Base-by-base conservation (phyloP, 1,140 invertebrate genomes). In the Lineus longissimus region DNA sequence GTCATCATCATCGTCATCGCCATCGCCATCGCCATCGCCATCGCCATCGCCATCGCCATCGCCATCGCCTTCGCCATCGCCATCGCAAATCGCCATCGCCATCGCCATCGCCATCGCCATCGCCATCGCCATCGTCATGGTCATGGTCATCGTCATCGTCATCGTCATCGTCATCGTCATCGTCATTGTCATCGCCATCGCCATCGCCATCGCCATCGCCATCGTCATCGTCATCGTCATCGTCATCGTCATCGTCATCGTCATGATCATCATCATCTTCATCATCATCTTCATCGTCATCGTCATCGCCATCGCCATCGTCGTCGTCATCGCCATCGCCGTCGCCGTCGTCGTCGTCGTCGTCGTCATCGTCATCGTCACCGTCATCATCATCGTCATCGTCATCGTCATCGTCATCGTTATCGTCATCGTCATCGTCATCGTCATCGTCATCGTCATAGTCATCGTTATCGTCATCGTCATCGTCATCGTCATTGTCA, bases 1-100 rank as follows among this genome's bases (percentile, higher is more conserved):
- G 43, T 59, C 31, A 45, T 45, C 57, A 45, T 58, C 57, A 59
- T 59, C 57, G 23, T 59, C 54, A 45, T 59, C 57, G 43, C 43
- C 57, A 59, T 59, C 57, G 43, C 43, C 57, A 59, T 59, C 55
- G 23, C 43, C 57, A 45, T 59, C 57, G 43, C 43, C 57, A 59
- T 59, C 57, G 43, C 43, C 57, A 59, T 58, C 57, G 23, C 43
- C 57, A 59, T 59, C 55, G 43, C 43, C 55, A 45, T 59, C 57
- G 43, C 43, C 55, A 59, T 59, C 57, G 43, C 43, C 57, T 11
- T 59, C 57, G 43, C 43, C 57, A 59, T 58, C 57, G 43, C 43
- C 57, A n/a, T n/a, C n/a, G n/a, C n/a, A n/a, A n/a, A 59, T 59
- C 31, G 23, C 13, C 57, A 45, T 59, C 57, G 43, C 43, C 57